Evolutionary conservation across 2,888 invertebrate genomes (phyloP).

Genomic region (Nomada hirtipes): DNA sequence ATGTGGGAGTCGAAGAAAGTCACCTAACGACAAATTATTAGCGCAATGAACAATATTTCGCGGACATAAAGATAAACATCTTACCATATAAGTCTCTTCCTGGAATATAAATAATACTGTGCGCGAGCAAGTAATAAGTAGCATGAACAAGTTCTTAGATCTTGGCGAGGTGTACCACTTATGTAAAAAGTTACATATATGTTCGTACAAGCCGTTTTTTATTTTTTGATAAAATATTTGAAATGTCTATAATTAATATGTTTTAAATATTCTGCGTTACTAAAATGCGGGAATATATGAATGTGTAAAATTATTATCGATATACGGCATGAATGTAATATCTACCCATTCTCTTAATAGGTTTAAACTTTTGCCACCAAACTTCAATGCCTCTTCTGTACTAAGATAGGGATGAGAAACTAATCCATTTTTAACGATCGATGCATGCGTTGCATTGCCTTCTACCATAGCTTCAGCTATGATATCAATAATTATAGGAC

Average conservation of each 20-base stretch:
- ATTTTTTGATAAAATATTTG: slow-evolving; percentile 84
- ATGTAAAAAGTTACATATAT: slow-evolving; percentile 83
- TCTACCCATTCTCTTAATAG: slow-evolving; percentile 82
- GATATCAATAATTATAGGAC: slow-evolving; percentile 83
- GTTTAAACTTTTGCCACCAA: slow-evolving; percentile 78
- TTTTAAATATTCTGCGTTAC: slow-evolving; percentile 17
- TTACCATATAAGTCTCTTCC: slow-evolving; percentile 81
- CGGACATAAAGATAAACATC: background rate
- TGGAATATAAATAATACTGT: slow-evolving; percentile 86
- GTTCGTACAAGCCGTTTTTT: slow-evolving; percentile 81
- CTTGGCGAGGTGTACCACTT: slow-evolving; percentile 83
- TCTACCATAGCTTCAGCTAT: slow-evolving; percentile 86
- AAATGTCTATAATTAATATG: slow-evolving; percentile 82
- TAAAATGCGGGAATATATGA: background rate
- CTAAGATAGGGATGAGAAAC: slow-evolving; percentile 80
- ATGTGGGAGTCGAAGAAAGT: slow-evolving; percentile 85
- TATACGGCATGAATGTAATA: background rate
- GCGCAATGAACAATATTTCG: background rate
- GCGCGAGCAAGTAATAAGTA: slow-evolving; percentile 85
- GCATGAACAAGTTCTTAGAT: slow-evolving; percentile 84
- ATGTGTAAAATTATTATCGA: background rate
- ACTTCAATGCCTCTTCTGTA: slow-evolving; percentile 82
- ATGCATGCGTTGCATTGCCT: slow-evolving; percentile 86
- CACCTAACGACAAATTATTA: slow-evolving; percentile 78
- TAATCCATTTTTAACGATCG: slow-evolving; percentile 75